Conservation (phyloP, 2,797 vertebrate species). For the Falco cherrug region DNA sequence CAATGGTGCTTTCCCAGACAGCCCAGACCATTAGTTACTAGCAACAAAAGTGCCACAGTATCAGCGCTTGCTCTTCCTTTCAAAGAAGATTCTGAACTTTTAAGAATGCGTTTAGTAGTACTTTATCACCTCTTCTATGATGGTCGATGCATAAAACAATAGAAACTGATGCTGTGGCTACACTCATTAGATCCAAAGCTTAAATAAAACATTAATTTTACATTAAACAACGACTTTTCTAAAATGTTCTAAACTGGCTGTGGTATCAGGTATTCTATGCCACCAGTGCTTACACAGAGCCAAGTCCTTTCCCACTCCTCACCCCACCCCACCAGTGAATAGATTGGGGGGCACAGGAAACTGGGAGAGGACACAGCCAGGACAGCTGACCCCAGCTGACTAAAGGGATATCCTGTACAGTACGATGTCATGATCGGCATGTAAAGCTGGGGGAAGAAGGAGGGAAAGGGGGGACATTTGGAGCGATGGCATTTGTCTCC, state of each 20-base stretch:
- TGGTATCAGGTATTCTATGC: not conserved
- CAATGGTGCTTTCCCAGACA: not conserved
- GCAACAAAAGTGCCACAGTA: not conserved
- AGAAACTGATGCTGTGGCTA: not conserved
- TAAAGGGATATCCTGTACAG: too few species aligned
- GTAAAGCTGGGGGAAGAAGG: too few species aligned
- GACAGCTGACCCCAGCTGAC: too few species aligned
- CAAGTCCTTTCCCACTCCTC: too few species aligned
- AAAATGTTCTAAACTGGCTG: not conserved
- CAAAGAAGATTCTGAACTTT: not conserved
- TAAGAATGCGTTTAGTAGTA: not conserved
- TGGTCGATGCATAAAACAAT: not conserved
- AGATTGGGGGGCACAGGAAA: too few species aligned
- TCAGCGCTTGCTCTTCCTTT: not conserved
- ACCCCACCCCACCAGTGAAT: too few species aligned
- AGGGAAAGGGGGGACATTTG: too few species aligned
- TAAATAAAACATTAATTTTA: not conserved
- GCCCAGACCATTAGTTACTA: not conserved
- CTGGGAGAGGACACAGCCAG: too few species aligned
- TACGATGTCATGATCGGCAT: too few species aligned
- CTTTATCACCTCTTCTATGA: not conserved
- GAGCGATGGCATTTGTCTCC: too few species aligned
- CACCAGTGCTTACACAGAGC: not conserved
- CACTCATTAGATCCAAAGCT: not conserved
- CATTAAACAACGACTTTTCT: not conserved